These are phyloP conservation scores for Rotaria sp. DNA, from an alignment of 2,888 invertebrate species.

Conservation along the genomic window DNA sequence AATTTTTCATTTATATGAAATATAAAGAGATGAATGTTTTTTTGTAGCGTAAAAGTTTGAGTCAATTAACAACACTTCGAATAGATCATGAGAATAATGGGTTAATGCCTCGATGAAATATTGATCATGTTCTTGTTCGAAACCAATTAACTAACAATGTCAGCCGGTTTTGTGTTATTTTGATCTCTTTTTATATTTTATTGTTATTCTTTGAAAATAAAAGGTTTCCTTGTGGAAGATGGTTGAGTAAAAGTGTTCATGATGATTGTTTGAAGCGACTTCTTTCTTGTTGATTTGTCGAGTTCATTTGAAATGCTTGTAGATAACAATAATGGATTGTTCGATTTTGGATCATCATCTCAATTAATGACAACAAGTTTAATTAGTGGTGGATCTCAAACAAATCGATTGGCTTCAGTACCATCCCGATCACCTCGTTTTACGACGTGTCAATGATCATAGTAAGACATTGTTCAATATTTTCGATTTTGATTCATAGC, in stretches of 20 bases:
- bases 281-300: slow-evolving; percentile 84
- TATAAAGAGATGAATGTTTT: too few relatives aligned
- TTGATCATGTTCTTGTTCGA: slow-evolving; percentile 84
- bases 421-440: neutral
- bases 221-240: slow-evolving; percentile 90
- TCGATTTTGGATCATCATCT: slow-evolving; percentile 1
- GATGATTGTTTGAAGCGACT: slow-evolving; percentile 92
- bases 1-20: slow-evolving; percentile 29
- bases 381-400: neutral
- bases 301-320: slow-evolving; percentile 62
- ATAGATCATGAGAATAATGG: slow-evolving; percentile 93
- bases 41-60: slow-evolving; percentile 82
- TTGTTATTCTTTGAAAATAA: too few relatives aligned
- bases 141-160: slow-evolving; percentile 94
- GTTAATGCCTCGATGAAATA: slow-evolving; percentile 84
- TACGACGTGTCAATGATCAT: neutral
- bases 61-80: slow-evolving; percentile 82
- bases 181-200: neutral
- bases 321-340: slow-evolving; percentile 43
- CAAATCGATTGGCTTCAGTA: neutral
- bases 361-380: slow-evolving; percentile 51
- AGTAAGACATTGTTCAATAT: neutral
- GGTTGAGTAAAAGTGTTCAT: slow-evolving; percentile 91
- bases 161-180: slow-evolving; percentile 67
- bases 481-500: too few relatives aligned